Evolutionary conservation across 1,140 invertebrate genomes (phyloP).

Genomic region (Drosophila ohnishii): DNA sequence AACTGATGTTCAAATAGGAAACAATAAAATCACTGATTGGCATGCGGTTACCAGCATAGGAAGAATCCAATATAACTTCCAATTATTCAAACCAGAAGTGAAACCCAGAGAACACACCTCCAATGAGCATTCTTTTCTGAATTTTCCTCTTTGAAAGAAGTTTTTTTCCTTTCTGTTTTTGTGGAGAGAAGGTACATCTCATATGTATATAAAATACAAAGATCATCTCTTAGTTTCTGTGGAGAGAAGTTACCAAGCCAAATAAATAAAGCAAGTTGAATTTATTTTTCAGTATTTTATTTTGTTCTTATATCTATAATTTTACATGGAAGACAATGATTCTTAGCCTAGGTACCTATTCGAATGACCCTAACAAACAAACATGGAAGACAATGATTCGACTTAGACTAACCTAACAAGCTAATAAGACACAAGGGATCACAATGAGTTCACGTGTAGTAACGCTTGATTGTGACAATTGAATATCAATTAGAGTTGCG

Average conservation of each 20-base stretch:
- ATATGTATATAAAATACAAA: background rate
- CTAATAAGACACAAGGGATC: conserved; percentile 46
- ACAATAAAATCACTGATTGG: conserved; percentile 14
- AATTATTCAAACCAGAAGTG: conserved; percentile 6
- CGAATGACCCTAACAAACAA: conserved; percentile 70
- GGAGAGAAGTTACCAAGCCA: background rate
- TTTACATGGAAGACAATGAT: conserved; percentile 82
- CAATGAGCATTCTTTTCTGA: background rate
- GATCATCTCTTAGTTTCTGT: background rate
- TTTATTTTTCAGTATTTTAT: conserved; percentile 32
- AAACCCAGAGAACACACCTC: background rate
- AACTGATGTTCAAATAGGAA: conserved; percentile 6
- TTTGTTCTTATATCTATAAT: conserved; percentile 48
- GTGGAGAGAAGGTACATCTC: background rate
- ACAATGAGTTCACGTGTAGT: conserved; percentile 56
- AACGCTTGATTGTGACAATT: conserved; percentile 52
- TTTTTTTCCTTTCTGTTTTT: background rate
- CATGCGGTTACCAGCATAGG: conserved; percentile 33
- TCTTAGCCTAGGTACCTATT: conserved; percentile 51
- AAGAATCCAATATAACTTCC: conserved; percentile 9
- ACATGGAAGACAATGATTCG: conserved; percentile 81
- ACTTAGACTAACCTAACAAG: conserved; percentile 46
- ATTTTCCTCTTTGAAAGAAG: too few relatives aligned
- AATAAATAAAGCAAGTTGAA: background rate
- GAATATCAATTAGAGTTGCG: conserved; percentile 47